Evolutionary conservation across 1,140 invertebrate species (phyloP).

Genomic region (Brachionus sp.): DNA sequence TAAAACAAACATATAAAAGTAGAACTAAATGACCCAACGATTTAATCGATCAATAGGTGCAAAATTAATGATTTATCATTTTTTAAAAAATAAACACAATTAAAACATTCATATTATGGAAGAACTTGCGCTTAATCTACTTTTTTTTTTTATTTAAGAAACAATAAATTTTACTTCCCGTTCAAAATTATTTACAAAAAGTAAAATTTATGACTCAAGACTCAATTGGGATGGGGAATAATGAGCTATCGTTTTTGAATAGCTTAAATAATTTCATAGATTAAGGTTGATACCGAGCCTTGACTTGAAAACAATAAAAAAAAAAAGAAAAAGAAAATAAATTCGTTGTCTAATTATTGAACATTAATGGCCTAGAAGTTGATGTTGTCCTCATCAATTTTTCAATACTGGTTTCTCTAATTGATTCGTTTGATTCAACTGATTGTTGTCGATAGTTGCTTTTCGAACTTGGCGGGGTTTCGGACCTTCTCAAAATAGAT

Average conservation of each 20-base stretch:
- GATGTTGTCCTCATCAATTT: slow-evolving; percentile 41
- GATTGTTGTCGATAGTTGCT: background rate
- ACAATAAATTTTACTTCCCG: slow-evolving; percentile 37
- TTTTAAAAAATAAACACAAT: background rate
- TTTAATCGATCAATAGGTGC: background rate
- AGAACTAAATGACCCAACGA: background rate
- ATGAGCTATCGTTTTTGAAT: background rate
- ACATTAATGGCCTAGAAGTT: slow-evolving; percentile 44
- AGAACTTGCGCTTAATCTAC: slow-evolving; percentile 2
- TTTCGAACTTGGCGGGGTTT: slow-evolving; percentile 41
- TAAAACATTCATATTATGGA: background rate
- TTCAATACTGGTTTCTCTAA: slow-evolving; percentile 41
- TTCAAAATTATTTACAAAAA: slow-evolving; percentile 23
- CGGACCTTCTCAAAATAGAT: slow-evolving; percentile 31
- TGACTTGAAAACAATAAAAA: background rate
- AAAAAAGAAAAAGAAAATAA: slow-evolving; percentile 8
- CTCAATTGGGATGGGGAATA: background rate
- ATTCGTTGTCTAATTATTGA: slow-evolving; percentile 40
- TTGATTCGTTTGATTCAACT: slow-evolving; percentile 29
- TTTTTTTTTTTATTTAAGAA: background rate
- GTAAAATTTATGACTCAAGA: slow-evolving; percentile 31
- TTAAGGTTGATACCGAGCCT: background rate
- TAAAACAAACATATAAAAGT: background rate
- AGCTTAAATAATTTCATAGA: background rate
- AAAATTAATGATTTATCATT: background rate